Evolutionary conservation across 2,113 vertebrate genomes (phyloP).

Genomic region (Petroica traversi): DNA sequence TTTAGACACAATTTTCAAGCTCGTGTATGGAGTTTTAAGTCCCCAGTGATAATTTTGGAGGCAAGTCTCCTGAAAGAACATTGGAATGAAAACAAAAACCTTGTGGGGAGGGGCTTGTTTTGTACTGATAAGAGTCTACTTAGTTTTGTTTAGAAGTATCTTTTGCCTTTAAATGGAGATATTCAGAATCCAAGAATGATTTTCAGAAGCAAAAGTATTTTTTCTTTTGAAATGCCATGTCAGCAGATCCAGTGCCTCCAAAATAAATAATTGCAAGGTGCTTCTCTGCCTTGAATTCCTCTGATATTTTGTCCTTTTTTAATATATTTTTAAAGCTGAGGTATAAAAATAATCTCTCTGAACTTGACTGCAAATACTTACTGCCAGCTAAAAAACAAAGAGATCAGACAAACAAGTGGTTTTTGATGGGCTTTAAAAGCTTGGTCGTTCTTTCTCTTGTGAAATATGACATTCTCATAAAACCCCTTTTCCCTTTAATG

Average conservation of each 20-base stretch:
- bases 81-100: background rate
- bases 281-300: conserved; percentile 10
- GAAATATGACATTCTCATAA: background rate
- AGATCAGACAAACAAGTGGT: conserved; percentile 1
- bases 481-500: background rate
- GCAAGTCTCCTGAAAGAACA: background rate
- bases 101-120: background rate
- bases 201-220: background rate
- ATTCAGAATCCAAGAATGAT: background rate
- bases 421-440: conserved; percentile 32
- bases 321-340: conserved; percentile 1
- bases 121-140: background rate
- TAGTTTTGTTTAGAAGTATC: background rate
- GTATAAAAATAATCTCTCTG: conserved; percentile 27
- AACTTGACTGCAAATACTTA: conserved; percentile 21
- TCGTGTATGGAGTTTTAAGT: background rate
- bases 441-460: background rate
- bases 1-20: background rate
- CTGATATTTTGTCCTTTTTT: conserved; percentile 18
- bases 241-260: conserved; percentile 13
- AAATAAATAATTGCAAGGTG: conserved; percentile 48
- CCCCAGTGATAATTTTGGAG: background rate
- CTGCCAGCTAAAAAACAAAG: conserved; percentile 18
- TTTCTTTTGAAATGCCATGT: background rate
- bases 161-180: background rate